A percentile compares a stretch with the other conserved stretches of the same genome.
Evolutionary conservation across 2,113 vertebrate genomes (phyloP).

Genomic region (Gambusia affinis): DNA sequence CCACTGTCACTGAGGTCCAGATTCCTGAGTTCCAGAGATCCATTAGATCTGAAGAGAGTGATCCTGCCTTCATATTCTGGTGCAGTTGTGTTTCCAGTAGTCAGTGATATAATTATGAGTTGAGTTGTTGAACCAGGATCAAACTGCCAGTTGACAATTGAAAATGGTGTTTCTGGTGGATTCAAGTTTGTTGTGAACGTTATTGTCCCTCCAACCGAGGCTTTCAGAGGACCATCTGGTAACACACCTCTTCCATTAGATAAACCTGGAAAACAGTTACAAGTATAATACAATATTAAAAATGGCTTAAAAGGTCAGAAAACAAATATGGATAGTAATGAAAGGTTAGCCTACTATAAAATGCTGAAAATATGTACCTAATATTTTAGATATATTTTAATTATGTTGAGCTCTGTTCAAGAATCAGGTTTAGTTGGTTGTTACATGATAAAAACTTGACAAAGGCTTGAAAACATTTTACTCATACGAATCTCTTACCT

Average conservation of each 20-base stretch:
- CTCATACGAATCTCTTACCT: not conserved
- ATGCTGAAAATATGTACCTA: too few species aligned
- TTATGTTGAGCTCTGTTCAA: too few species aligned
- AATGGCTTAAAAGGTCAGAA: not conserved
- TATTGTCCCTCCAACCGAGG: conserved; percentile 22
- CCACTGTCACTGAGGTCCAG: conserved; percentile 47
- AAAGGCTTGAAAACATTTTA: not conserved
- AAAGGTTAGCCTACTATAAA: too few species aligned
- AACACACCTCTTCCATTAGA: conserved; percentile 38
- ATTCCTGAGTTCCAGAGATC: conserved; percentile 58
- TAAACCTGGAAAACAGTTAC: conserved; percentile 35
- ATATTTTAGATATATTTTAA: not conserved
- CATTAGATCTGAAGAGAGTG: conserved; percentile 17
- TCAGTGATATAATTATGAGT: rapidly evolving
- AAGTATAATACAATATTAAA: not conserved
- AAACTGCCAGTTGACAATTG: rapidly evolving
- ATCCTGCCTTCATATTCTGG: conserved; percentile 22
- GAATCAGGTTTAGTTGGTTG: not conserved
- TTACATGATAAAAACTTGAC: not conserved
- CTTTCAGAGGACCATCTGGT: conserved; percentile 25
- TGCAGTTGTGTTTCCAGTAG: rapidly evolving
- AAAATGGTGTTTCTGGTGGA: not conserved
- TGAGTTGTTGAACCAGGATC: rapidly evolving
- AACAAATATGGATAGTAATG: too few species aligned
- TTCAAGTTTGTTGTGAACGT: conserved; percentile 30